Evolutionary conservation across 1,140 invertebrate species (phyloP).

Genomic region (Scaptomyza pallida): DNA sequence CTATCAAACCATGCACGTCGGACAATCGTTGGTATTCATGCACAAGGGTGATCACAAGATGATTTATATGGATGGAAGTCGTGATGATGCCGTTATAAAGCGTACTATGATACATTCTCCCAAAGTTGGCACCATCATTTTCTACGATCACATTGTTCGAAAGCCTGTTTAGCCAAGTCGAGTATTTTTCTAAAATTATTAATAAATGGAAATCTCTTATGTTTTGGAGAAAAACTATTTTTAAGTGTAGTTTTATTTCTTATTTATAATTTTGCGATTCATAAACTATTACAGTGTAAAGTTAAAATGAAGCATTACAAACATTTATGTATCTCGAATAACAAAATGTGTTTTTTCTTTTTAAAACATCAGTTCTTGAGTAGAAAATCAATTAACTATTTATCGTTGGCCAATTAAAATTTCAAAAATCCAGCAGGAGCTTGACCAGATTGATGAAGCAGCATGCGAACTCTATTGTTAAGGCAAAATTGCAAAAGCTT

Average conservation of each 20-base stretch:
- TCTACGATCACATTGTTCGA: conserved; percentile 37
- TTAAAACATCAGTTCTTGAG: background rate
- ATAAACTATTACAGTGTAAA: too few relatives aligned
- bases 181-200: background rate
- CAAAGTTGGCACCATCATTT: conserved; percentile 1
- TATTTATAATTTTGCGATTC: too few relatives aligned
- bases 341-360: too few relatives aligned
- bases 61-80: background rate
- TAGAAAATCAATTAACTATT: background rate
- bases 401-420: background rate
- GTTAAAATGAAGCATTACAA: too few relatives aligned
- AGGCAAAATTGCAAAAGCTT: conserved; percentile 31
- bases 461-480: conserved; percentile 32
- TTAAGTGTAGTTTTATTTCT: too few relatives aligned
- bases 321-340: too few relatives aligned
- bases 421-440: background rate
- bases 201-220: background rate
- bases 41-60: conserved; percentile 34
- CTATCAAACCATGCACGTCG: background rate
- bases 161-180: conserved; percentile 1
- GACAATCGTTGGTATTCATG: background rate
- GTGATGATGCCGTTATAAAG: background rate
- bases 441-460: background rate
- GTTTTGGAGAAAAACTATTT: too few relatives aligned
- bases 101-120: conserved; percentile 5